Evolutionary conservation across 1,140 invertebrate species (phyloP), one percentile per base, ranked within the genome.

Genomic region (Musca vetustissima): DNA sequence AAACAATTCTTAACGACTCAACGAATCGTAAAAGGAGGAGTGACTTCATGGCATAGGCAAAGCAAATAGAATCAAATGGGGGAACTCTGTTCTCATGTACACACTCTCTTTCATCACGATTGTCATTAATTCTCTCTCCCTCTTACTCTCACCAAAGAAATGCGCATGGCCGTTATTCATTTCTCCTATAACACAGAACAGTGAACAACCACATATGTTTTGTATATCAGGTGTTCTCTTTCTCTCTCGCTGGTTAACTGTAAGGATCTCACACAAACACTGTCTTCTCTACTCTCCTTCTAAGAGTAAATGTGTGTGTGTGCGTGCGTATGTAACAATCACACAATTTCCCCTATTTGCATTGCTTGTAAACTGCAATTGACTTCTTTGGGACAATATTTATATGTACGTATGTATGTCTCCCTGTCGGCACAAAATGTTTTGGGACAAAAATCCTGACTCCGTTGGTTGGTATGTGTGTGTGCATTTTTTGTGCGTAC

Each of bases 321-420:
- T 25, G 7, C 11, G 53, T 0, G 13, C 4, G 11, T n/a, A n/a
- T 55, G 55, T 32, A 24, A 15, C 49, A 52, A 13, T 21, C 3
- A 4, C 11, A 43, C 36, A 43, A 61, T 36, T 61, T 61, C 57
- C 28, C 57, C 57, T 43, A 17, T 61, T 61, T 22, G 17, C n/a
- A 52, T 43, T 43, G 36, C 28, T 4, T 43, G 36, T 32, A 9
- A 32, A 32, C 28, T 32, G 48, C 55, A 36, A 19, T 55, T 59
- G 28, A 32, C 13, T 59, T 57, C n/a, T n/a, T 61, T 61, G 57
- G 57, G 57, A 61, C 57, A 36, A 52, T 13, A n/a, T 28, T 32
- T 28, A n/a, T 17, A 28, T n/a, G n/a, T n/a, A n/a, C n/a, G n/a
- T n/a, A n/a, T 17, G 13, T 4, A 9, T 19, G 1, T 21, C 1